Conservation (phyloP, 2,888 invertebrate genomes). For the Darwinula stevensoni region DNA sequence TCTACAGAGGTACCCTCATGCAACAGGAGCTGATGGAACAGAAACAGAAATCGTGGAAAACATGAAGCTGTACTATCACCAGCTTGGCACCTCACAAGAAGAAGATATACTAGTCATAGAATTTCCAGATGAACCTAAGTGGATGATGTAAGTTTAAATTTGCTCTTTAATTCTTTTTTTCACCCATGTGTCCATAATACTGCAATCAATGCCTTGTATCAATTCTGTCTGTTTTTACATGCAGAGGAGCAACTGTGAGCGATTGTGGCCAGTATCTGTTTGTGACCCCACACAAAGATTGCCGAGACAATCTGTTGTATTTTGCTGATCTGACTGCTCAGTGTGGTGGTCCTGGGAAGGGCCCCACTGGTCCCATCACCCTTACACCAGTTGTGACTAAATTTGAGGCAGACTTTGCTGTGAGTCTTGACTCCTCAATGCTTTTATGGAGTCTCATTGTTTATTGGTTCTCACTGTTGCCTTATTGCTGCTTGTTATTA, state of each 20-base stretch:
- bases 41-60: constrained; percentile 59
- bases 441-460: neutral
- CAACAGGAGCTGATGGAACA: constrained; percentile 67
- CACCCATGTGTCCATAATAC: neutral
- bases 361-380: constrained; percentile 25
- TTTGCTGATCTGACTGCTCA: constrained; percentile 36
- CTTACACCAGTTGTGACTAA: constrained; percentile 54
- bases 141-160: constrained; percentile 45
- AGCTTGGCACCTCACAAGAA: constrained; percentile 48
- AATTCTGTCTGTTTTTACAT: constrained; percentile 10
- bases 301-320: constrained; percentile 66
- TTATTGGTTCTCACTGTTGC: no score
- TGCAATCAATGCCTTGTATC: constrained; percentile 1
- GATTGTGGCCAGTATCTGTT: constrained; percentile 74
- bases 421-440: constrained; percentile 19
- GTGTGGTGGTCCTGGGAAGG: constrained; percentile 18
- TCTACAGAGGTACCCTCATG: constrained; percentile 42
- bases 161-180: no score
- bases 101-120: constrained; percentile 64
- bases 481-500: no score
- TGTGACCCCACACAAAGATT: constrained; percentile 51
- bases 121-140: constrained; percentile 59
- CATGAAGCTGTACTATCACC: constrained; percentile 82
- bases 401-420: constrained; percentile 80
- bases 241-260: constrained; percentile 50